phyloP scores from a whole-genome alignment of 2,888 invertebrate species.

The Eilema depressum region DNA sequence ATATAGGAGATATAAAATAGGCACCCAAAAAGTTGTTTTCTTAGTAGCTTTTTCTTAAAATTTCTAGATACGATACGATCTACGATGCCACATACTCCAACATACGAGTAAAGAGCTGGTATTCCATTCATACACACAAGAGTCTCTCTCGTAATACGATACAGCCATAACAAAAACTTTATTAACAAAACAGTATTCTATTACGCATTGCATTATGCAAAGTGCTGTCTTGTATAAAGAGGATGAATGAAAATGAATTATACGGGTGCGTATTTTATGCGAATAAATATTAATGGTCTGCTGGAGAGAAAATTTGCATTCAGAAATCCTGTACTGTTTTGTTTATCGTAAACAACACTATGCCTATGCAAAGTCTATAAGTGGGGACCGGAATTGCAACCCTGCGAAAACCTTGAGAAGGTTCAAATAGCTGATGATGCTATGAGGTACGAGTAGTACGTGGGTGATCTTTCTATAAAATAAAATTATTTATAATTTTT shows the following conservation, averaged over 20 bases:
- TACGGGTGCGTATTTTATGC: constrained; percentile 7
- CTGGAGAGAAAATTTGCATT: constrained; percentile 1
- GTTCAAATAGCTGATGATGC: background rate
- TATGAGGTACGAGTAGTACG: background rate
- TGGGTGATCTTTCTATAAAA: too few relatives aligned
- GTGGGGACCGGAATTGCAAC: background rate
- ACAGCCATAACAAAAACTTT: background rate
- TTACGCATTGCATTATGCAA: constrained; percentile 18
- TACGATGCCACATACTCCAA: too few relatives aligned
- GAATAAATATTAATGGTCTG: constrained; percentile 35
- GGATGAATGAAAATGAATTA: constrained; percentile 33
- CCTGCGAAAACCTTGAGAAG: background rate
- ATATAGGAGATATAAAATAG: too few relatives aligned
- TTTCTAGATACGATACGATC: too few relatives aligned
- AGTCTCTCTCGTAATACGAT: background rate
- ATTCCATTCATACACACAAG: background rate
- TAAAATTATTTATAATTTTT: too few relatives aligned
- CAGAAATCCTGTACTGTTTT: constrained; percentile 2
- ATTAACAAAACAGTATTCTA: constrained; percentile 6
- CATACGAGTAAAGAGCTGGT: background rate
- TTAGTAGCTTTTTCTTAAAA: too few relatives aligned
- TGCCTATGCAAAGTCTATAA: background rate
- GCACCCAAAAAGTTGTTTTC: too few relatives aligned
- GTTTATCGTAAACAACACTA: background rate
- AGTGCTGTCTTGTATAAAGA: constrained; percentile 20